These are phyloP conservation scores for Carlito syrichta DNA, from an alignment of 2,113 vertebrate species.

Conservation along the genomic window DNA sequence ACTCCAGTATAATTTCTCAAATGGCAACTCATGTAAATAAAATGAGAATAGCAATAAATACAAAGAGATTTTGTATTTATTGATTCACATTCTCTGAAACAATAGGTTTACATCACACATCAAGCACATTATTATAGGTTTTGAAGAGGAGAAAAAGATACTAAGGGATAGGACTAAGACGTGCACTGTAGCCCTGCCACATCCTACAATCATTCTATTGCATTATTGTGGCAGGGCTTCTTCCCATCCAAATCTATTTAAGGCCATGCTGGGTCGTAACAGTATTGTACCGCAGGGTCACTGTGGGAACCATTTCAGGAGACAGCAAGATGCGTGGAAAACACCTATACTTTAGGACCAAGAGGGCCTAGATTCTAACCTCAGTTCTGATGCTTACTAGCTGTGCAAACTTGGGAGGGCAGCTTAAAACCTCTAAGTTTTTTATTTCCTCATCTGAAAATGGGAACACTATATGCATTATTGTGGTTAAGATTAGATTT, in stretches of 20 bases:
- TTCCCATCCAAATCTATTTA: neutral
- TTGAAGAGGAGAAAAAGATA: neutral
- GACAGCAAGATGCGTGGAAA: neutral
- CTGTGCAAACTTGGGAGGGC: neutral
- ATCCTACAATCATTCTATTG: neutral
- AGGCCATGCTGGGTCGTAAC: neutral
- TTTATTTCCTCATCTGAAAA: constrained; percentile 12
- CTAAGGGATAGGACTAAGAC: neutral
- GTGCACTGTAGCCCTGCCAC: neutral
- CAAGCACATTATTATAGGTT: neutral
- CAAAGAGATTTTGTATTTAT: neutral
- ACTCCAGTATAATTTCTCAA: neutral
- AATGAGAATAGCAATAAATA: neutral
- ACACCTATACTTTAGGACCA: neutral
- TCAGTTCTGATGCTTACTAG: neutral
- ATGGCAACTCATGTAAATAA: neutral
- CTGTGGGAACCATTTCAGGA: neutral
- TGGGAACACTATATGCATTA: neutral
- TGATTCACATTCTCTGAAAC: neutral
- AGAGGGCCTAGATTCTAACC: neutral
- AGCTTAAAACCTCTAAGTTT: neutral
- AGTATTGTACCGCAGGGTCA: accelerated
- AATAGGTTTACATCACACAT: neutral
- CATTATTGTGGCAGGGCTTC: neutral
- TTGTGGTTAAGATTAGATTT: neutral